phyloP scores from a whole-genome alignment of 2,797 vertebrate genomes.

The Lacerta bilineata region DNA sequence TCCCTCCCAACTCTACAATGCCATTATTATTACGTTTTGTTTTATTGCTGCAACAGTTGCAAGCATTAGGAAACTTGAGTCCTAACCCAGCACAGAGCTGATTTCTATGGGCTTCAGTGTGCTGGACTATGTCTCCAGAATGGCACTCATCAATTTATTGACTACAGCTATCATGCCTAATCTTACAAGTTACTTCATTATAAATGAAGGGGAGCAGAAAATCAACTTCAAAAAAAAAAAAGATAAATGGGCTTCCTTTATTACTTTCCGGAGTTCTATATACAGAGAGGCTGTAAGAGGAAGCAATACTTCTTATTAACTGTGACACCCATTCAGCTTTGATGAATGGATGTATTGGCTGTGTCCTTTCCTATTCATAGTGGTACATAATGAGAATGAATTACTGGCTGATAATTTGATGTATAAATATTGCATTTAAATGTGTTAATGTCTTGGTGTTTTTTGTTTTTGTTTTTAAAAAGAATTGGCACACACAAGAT shows the following conservation, averaged over 20 bases:
- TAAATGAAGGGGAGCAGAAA: conserved; percentile 7
- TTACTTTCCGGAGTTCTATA: neutral
- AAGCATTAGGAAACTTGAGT: neutral
- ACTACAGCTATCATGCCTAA: neutral
- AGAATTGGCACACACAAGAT: neutral
- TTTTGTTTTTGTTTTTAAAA: neutral
- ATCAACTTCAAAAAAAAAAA: conserved; percentile 15
- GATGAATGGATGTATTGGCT: neutral
- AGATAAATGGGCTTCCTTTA: neutral
- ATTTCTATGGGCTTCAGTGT: neutral
- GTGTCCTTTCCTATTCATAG: neutral
- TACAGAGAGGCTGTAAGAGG: neutral
- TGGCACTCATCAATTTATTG: neutral
- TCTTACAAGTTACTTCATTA: neutral
- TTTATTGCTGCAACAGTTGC: neutral
- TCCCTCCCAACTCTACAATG: too few relatives aligned
- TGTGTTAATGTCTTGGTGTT: neutral
- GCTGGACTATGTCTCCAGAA: neutral
- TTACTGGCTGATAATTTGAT: neutral
- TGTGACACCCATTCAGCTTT: neutral
- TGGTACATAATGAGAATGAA: conserved; percentile 11
- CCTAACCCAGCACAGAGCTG: neutral
- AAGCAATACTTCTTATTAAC: neutral
- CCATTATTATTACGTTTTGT: neutral
- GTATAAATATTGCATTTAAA: neutral